Conservation (phyloP, 2,888 invertebrate species). For the Tanypteryx hageni region DNA sequence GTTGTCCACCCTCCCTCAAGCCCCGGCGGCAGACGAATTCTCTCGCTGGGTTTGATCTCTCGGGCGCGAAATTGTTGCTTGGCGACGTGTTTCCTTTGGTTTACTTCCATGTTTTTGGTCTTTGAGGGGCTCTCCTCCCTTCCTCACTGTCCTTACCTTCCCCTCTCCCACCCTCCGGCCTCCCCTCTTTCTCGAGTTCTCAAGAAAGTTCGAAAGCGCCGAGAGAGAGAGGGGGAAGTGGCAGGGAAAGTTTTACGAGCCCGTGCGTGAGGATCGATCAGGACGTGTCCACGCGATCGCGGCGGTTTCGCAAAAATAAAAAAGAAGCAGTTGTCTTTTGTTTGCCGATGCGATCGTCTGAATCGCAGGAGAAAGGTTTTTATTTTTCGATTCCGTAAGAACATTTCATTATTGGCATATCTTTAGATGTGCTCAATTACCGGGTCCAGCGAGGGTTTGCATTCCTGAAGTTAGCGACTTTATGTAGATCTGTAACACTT, state of each 20-base stretch:
- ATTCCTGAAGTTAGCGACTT: no score
- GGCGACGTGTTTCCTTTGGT: no score
- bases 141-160: not conserved
- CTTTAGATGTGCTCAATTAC: no score
- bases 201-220: not conserved
- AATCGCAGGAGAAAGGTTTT: not conserved
- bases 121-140: not conserved
- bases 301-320: constrained; percentile 17
- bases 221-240: not conserved
- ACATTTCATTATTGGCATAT: not conserved
- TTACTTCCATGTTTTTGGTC: not conserved
- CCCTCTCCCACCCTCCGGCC: not conserved
- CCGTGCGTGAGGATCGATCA: not conserved
- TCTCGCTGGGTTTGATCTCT: not conserved
- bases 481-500: no score
- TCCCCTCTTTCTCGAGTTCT: not conserved
- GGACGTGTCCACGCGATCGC: not conserved
- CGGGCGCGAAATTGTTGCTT: not conserved
- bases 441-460: no score
- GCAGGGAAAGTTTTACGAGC: constrained; percentile 15
- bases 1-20: not conserved
- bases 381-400: not conserved
- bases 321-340: not conserved
- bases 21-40: not conserved
- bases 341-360: not conserved